phyloP scores from a whole-genome alignment of 2,113 vertebrate genomes.

The Condylura cristata region DNA sequence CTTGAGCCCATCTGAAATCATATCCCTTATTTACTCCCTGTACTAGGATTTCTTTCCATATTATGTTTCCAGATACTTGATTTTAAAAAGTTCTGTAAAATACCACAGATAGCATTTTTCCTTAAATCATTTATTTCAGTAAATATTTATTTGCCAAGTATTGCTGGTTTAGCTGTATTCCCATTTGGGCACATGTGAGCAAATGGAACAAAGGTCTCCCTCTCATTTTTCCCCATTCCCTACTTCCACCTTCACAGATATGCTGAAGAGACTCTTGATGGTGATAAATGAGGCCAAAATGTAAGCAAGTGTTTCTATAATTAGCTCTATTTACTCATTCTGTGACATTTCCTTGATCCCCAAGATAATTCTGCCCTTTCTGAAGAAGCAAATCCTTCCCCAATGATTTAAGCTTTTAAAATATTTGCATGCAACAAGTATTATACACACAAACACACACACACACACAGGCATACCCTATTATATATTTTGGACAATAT shows the following conservation, averaged over 20 bases:
- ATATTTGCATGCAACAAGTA: neutral
- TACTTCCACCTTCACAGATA: neutral
- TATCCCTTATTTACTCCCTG: neutral
- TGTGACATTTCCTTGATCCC: conserved; percentile 50
- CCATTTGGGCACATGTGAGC: neutral
- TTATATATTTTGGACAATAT: neutral
- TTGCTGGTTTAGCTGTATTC: neutral
- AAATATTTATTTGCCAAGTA: neutral
- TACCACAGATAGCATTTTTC: neutral
- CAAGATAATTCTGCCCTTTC: conserved; percentile 38
- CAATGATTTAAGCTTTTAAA: conserved; percentile 3
- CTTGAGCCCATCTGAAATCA: neutral
- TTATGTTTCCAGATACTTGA: neutral
- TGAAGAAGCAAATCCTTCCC: neutral
- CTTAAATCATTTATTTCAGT: neutral
- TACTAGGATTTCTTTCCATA: neutral
- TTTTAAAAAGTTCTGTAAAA: neutral
- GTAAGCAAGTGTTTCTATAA: neutral
- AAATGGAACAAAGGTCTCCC: neutral
- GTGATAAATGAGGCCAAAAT: neutral
- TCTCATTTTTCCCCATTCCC: neutral
- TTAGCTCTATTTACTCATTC: conserved; percentile 32
- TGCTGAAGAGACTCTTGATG: neutral
- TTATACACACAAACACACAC: neutral
- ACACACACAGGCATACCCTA: neutral